Percentiles rank a stretch among this genome's conserved stretches.
Evolutionary conservation across 2,797 vertebrate species (phyloP).

Genomic region (Botia almorhae): DNA sequence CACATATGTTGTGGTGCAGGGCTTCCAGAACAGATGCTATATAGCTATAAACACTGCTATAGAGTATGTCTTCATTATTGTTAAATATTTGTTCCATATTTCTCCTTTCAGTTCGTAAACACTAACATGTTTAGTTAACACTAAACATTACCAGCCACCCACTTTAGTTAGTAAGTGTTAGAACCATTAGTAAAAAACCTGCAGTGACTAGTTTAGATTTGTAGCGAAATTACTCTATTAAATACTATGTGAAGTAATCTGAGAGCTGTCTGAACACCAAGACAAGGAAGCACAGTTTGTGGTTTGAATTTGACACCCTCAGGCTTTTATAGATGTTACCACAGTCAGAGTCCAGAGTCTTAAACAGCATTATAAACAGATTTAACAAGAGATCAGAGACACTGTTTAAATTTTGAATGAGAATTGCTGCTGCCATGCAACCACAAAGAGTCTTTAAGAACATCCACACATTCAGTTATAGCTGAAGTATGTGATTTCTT

Average conservation of each 20-base stretch:
- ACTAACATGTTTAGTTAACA: neutral
- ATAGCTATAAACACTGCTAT: neutral
- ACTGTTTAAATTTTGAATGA: slow-evolving; percentile 23
- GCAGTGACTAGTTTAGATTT: neutral
- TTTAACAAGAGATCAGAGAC: neutral
- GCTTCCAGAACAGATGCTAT: neutral
- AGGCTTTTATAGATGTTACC: neutral
- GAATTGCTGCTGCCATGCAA: neutral
- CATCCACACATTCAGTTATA: neutral
- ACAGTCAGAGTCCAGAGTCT: neutral
- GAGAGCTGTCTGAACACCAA: neutral
- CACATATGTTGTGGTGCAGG: neutral
- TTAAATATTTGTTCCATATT: neutral
- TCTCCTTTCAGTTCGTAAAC: neutral
- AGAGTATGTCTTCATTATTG: neutral
- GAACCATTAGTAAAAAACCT: neutral
- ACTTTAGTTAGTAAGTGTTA: neutral
- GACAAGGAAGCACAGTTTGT: neutral
- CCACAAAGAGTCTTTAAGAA: neutral
- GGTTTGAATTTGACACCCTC: slow-evolving; percentile 20
- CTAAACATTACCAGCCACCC: neutral
- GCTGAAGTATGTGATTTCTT: neutral
- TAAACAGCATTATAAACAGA: neutral
- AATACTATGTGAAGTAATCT: neutral
- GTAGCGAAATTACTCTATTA: neutral